Evolutionary conservation across 2,797 vertebrate species (phyloP).

Genomic region (Knipowitschia caucasica): DNA sequence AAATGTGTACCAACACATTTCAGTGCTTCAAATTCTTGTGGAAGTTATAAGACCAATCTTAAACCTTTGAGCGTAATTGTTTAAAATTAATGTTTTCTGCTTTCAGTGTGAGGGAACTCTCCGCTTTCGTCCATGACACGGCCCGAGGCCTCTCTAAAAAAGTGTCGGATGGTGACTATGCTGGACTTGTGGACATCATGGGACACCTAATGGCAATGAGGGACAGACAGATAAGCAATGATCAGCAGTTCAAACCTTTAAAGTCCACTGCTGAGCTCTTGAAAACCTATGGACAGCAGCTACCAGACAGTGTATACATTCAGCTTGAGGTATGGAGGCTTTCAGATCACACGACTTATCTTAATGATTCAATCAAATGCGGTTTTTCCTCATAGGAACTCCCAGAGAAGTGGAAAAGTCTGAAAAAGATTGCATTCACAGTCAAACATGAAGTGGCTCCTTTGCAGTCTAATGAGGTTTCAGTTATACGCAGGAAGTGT

Average conservation of each 20-base stretch:
- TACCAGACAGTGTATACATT: slow-evolving; percentile 69
- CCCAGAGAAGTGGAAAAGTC: slow-evolving; percentile 81
- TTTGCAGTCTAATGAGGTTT: slow-evolving; percentile 82
- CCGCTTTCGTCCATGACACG: slow-evolving; percentile 70
- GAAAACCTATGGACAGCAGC: slow-evolving; percentile 73
- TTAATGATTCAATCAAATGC: neutral
- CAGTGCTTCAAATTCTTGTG: too few relatives aligned
- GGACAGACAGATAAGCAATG: slow-evolving; percentile 68
- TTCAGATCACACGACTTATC: neutral
- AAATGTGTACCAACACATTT: too few relatives aligned
- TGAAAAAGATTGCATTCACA: slow-evolving; percentile 80
- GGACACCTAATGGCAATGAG: slow-evolving; percentile 71
- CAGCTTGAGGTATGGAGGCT: slow-evolving; percentile 70
- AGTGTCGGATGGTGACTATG: slow-evolving; percentile 67
- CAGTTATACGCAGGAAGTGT: slow-evolving; percentile 88
- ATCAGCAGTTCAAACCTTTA: slow-evolving; percentile 75
- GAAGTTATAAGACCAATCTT: too few relatives aligned
- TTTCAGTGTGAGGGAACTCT: slow-evolving; percentile 69
- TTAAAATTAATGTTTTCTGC: slow-evolving; percentile 9
- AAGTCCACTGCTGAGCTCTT: slow-evolving; percentile 76
- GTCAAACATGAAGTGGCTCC: slow-evolving; percentile 82
- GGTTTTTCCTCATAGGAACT: slow-evolving; percentile 67
- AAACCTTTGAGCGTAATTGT: too few relatives aligned
- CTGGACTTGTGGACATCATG: slow-evolving; percentile 67
- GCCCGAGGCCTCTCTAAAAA: slow-evolving; percentile 66